Conservation (phyloP, 2,888 invertebrate species). For the Synanthedon andrenaeformis region DNA sequence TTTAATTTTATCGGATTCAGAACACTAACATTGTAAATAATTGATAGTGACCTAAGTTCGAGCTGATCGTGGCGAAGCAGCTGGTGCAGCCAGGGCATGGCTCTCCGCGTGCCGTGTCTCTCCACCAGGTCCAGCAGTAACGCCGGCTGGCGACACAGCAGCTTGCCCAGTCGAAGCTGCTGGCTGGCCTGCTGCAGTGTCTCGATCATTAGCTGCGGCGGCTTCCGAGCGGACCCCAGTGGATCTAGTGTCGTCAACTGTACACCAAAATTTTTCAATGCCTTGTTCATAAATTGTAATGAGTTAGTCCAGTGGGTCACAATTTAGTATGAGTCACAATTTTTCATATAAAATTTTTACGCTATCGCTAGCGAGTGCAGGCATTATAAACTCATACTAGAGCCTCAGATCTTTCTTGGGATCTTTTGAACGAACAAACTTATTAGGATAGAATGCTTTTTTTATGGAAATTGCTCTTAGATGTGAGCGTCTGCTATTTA, state of each 20-base stretch:
- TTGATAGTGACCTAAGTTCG: conserved; percentile 68
- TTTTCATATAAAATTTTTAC: no score
- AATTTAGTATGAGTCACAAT: background rate
- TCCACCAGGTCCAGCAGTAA: conserved; percentile 93
- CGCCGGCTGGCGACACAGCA: conserved; percentile 93
- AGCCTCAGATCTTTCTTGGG: no score
- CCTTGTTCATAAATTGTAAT: background rate
- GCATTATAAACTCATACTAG: background rate
- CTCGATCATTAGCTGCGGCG: conserved; percentile 82
- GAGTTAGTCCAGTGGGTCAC: background rate
- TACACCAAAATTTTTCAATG: background rate
- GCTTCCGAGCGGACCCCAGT: conserved; percentile 83
- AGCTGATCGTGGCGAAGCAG: conserved; percentile 92
- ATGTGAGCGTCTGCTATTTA: no score
- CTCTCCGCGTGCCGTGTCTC: conserved; percentile 87
- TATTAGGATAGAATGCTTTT: background rate
- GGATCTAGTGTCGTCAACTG: conserved; percentile 88
- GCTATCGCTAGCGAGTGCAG: no score
- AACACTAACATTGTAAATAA: no score
- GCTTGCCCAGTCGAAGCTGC: conserved; percentile 85
- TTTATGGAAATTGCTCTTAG: background rate
- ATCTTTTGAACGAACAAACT: no score
- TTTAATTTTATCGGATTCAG: no score
- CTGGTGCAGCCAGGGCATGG: conserved; percentile 98
- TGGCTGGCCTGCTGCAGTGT: conserved; percentile 82